Evolutionary conservation across 23 tunicate genomes (phyloP), one percentile per base, ranked within the genome.

Genomic region (Phallusia fumigata): DNA sequence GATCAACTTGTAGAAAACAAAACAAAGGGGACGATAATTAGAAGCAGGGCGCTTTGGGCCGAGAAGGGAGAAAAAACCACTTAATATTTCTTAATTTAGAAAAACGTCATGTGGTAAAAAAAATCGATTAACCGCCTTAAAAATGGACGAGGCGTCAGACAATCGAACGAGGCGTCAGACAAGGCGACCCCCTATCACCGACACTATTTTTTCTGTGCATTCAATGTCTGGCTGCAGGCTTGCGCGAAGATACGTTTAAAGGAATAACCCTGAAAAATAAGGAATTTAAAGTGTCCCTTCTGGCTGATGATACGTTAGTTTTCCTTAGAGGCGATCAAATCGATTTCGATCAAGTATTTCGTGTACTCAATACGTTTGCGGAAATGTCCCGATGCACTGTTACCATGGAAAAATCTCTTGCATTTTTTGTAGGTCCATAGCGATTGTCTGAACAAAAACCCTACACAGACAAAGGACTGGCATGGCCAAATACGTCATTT

Each of bases 111-210:
- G 69, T 58, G 3, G 58, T 10, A 40, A 3, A 40, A 10, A 40
- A 40, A 40, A 40, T 40, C 47, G 47, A 40, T 40, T 10, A 40
- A 40, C 47, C 5, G 47, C 8, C 47, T 40, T n/a, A n/a, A n/a
- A 33, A 76, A 19, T 16, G 16, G 18, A 2, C 44, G 47, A 0
- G 79, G 79, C 6, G 79, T 76, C 3, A 15, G 79, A 76, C 49
- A 33, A 76, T 76, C 44, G 16, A 26, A 2, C 44, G 47, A 0
- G 79, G 79, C 6, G 79, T 76, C 3, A 15, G 79, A 76, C 49
- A 76, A 19, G 79, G 79, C 16, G 79, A 76, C 0, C 79, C 79
- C 0, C 19, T 76, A 33, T 76, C 49, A 34, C 79, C 79, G 0
- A 76, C 79, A 0, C 0, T 76, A 33, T 76, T 76, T 8, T 33